These are phyloP conservation scores for Diachasma alloeum DNA, from an alignment of 1,140 invertebrate species.

Conservation along the genomic window DNA sequence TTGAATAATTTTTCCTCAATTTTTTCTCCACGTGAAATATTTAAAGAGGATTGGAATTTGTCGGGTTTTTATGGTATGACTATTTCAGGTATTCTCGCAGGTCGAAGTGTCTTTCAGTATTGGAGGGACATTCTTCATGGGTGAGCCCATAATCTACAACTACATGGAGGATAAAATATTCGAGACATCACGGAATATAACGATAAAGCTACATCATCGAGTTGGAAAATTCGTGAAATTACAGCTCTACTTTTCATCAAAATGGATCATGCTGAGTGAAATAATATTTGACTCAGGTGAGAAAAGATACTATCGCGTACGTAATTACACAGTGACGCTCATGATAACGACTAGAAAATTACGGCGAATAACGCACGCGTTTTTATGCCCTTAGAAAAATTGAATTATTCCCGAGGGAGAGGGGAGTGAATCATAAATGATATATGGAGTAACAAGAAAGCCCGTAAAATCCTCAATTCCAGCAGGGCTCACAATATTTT, in stretches of 20 bases:
- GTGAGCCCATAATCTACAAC: constrained; percentile 77
- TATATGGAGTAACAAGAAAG: not conserved
- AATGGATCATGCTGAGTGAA: constrained; percentile 92
- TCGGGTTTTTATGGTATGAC: not conserved
- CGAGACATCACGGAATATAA: constrained; percentile 83
- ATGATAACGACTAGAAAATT: not conserved
- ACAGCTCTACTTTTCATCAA: constrained; percentile 80
- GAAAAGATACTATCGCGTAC: constrained; percentile 31
- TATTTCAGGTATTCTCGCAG: constrained; percentile 77
- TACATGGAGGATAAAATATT: constrained; percentile 84
- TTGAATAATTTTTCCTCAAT: not conserved
- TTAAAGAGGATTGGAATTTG: not conserved
- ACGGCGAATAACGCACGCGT: not conserved
- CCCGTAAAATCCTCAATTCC: not conserved
- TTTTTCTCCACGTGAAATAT: not conserved
- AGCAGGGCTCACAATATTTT: not conserved
- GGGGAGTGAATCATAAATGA: too few species aligned
- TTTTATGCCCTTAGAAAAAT: too few species aligned
- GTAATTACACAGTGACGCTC: not conserved
- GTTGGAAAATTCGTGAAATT: constrained; percentile 85
- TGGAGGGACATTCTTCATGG: constrained; percentile 78
- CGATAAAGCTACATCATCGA: constrained; percentile 83
- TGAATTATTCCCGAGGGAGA: too few species aligned
- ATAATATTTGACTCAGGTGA: constrained; percentile 82
- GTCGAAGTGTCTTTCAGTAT: constrained; percentile 84